phyloP scores from a whole-genome alignment of 2,797 vertebrate species.

The Pyrocephalus nanus region DNA sequence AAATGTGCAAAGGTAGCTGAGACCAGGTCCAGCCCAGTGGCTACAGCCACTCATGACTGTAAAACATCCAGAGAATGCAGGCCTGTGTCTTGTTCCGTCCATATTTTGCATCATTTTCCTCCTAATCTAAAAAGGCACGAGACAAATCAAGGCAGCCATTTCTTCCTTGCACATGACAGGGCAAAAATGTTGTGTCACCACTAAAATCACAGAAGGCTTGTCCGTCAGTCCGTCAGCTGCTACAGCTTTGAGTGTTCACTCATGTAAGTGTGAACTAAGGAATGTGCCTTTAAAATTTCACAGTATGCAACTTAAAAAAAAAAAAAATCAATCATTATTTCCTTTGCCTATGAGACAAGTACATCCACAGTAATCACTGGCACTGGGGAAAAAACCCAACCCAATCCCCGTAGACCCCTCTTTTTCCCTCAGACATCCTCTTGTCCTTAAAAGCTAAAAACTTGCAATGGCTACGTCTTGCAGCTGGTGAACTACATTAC shows the following conservation, averaged over 20 bases:
- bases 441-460: conserved; percentile 38
- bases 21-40: not conserved
- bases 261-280: not conserved
- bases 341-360: not conserved
- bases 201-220: not conserved
- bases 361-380: not conserved
- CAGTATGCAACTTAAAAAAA: not conserved
- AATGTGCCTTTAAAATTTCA: not conserved
- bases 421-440: not conserved
- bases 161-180: not conserved
- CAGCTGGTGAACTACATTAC: conserved; percentile 1
- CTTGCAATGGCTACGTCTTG: conserved; percentile 12
- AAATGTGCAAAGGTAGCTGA: not conserved
- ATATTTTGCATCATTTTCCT: not conserved
- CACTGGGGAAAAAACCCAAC: not conserved
- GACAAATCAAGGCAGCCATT: not conserved
- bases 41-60: not conserved
- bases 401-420: not conserved
- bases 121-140: not conserved
- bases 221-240: not conserved
- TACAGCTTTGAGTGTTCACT: not conserved
- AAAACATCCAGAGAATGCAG: not conserved
- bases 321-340: not conserved
- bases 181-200: not conserved
- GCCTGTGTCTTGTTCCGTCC: not conserved